These are phyloP conservation scores for Phaenicophaeus curvirostris DNA, from an alignment of 2,797 vertebrate genomes.

Conservation along the genomic window DNA sequence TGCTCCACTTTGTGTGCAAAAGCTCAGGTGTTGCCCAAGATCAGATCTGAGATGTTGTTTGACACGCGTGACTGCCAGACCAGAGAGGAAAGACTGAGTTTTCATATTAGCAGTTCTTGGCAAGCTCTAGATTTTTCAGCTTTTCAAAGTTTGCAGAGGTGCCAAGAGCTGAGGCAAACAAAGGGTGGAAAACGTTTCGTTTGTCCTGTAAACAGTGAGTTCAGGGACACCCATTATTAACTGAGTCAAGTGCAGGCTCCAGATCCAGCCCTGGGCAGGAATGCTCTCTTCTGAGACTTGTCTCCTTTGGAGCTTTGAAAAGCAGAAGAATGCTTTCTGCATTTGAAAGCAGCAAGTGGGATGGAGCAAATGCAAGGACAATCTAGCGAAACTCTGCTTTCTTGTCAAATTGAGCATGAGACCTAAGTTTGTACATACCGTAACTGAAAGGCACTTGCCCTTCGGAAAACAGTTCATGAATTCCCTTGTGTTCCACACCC, in stretches of 20 bases:
- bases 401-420: slow-evolving; percentile 19
- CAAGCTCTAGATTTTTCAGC: slow-evolving; percentile 37
- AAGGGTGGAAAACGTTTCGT: slow-evolving; percentile 48
- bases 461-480: slow-evolving; percentile 5
- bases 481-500: background rate
- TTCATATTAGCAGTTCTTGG: slow-evolving; percentile 19
- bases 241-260: slow-evolving; percentile 16
- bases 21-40: slow-evolving; percentile 19
- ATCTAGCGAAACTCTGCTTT: background rate
- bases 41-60: background rate
- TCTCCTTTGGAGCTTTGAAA: slow-evolving; percentile 19
- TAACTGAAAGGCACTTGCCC: background rate
- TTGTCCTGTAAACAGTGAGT: slow-evolving; percentile 33
- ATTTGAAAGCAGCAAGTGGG: slow-evolving; percentile 36
- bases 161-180: slow-evolving; percentile 50
- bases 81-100: background rate
- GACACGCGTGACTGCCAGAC: background rate
- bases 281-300: slow-evolving; percentile 31
- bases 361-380: slow-evolving; percentile 39
- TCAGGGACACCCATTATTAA: slow-evolving; percentile 34
- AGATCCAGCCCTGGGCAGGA: slow-evolving; percentile 41
- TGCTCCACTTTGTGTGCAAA: background rate
- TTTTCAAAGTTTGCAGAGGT: slow-evolving; percentile 34
- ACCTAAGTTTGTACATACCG: background rate
- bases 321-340: slow-evolving; percentile 24